phyloP scores from a whole-genome alignment of 2,113 vertebrate genomes.

The Anarhynchus alexandrinus region DNA sequence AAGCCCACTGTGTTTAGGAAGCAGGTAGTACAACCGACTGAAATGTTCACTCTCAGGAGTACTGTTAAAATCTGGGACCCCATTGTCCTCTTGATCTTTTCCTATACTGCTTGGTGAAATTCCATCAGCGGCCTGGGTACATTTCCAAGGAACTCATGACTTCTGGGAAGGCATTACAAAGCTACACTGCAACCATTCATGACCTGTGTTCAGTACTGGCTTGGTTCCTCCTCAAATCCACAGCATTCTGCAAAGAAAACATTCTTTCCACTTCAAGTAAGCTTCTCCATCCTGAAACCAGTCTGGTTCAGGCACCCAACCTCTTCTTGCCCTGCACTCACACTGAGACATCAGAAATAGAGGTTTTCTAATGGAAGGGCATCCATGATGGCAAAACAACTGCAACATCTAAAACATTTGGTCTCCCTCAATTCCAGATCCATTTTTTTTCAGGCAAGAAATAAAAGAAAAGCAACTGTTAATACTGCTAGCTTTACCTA shows the following conservation, averaged over 20 bases:
- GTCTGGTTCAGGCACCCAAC: not conserved
- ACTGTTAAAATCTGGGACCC: not conserved
- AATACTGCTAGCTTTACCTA: not conserved
- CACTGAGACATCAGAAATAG: not conserved
- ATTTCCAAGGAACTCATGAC: not conserved
- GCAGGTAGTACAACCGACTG: not conserved
- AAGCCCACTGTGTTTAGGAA: not conserved
- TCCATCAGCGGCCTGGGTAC: not conserved
- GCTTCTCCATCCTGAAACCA: not conserved
- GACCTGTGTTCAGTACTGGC: slow-evolving; percentile 15
- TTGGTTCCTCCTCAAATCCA: not conserved
- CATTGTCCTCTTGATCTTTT: not conserved
- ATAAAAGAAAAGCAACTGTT: not conserved
- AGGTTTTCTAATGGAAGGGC: not conserved
- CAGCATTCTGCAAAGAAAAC: slow-evolving; percentile 8
- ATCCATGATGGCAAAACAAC: not conserved
- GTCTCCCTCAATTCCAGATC: not conserved
- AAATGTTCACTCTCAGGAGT: not conserved
- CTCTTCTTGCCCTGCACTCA: not conserved
- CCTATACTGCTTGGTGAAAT: not conserved
- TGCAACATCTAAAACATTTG: not conserved
- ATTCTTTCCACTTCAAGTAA: slow-evolving; percentile 14
- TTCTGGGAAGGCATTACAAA: slow-evolving; percentile 55
- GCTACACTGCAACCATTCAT: slow-evolving; percentile 19
- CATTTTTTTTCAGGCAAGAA: not conserved